Evolutionary conservation across 2,888 invertebrate genomes (phyloP).

Genomic region (Spicauda simplicius): DNA sequence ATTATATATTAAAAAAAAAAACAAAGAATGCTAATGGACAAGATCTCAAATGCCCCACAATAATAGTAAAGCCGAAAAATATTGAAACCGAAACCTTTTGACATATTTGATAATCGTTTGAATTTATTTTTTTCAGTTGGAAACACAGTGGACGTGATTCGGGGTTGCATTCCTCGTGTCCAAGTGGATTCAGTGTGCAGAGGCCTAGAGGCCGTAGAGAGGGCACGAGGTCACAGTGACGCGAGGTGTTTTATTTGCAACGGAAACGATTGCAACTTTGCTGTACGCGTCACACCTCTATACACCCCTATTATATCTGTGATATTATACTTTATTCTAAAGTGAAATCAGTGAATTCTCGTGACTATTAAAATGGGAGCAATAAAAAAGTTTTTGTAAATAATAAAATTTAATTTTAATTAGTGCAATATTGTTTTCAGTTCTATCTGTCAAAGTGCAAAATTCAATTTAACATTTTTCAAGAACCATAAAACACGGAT

Average conservation of each 20-base stretch:
- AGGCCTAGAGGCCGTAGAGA: constrained; percentile 68
- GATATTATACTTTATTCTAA: constrained; percentile 59
- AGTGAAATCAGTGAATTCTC: constrained; percentile 46
- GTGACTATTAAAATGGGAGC: neutral
- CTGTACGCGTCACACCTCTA: constrained; percentile 46
- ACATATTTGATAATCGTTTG: too few relatives aligned
- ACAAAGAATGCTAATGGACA: too few relatives aligned
- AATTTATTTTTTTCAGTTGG: constrained; percentile 64
- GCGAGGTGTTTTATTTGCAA: constrained; percentile 74
- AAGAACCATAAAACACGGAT: neutral
- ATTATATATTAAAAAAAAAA: too few relatives aligned
- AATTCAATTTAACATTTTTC: constrained; percentile 3
- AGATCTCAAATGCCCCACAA: too few relatives aligned
- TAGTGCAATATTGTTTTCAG: constrained; percentile 29
- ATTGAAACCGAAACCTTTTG: too few relatives aligned
- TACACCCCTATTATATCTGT: constrained; percentile 46
- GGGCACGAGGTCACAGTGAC: constrained; percentile 76
- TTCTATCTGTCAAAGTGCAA: constrained; percentile 15
- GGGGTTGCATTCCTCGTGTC: constrained; percentile 71
- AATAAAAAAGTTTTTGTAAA: constrained; percentile 15
- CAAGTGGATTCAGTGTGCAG: constrained; percentile 76
- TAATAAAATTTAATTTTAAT: constrained; percentile 31
- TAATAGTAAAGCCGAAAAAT: too few relatives aligned
- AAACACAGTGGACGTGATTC: constrained; percentile 72
- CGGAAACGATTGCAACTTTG: constrained; percentile 71